Conservation (phyloP, 1,140 invertebrate genomes). For the Macrobrachium nipponense region DNA sequence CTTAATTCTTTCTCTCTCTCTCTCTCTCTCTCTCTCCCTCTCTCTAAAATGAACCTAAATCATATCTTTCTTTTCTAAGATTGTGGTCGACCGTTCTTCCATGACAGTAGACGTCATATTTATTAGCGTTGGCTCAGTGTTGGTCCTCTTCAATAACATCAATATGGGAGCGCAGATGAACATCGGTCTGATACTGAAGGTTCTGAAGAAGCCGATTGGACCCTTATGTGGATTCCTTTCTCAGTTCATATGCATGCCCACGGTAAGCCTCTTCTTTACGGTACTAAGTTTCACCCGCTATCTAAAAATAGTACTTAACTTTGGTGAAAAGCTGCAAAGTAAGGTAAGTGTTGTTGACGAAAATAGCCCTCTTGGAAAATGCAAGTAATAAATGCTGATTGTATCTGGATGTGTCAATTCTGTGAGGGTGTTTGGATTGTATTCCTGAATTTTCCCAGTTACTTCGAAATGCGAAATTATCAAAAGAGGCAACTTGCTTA, state of each 20-base stretch:
- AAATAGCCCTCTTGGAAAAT: too few species aligned
- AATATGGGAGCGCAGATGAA: constrained; percentile 71
- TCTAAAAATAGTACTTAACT: too few species aligned
- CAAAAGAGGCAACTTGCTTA: too few species aligned
- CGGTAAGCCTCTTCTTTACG: constrained; percentile 65
- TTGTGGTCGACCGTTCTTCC: constrained; percentile 36
- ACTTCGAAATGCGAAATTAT: too few species aligned
- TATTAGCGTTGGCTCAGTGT: constrained; percentile 66
- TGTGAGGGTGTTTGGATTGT: too few species aligned
- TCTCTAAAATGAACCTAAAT: neutral
- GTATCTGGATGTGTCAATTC: too few species aligned
- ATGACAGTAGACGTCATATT: constrained; percentile 66
- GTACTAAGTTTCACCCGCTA: too few species aligned
- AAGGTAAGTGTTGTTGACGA: too few species aligned
- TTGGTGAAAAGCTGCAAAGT: too few species aligned
- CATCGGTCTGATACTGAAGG: constrained; percentile 67
- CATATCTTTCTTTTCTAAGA: constrained; percentile 18
- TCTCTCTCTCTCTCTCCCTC: neutral
- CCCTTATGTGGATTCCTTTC: constrained; percentile 69
- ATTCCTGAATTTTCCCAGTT: too few species aligned
- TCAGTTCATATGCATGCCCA: constrained; percentile 70
- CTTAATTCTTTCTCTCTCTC: too few species aligned
- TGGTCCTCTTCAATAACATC: constrained; percentile 68
- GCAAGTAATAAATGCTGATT: too few species aligned
- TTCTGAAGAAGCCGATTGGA: constrained; percentile 68